These are phyloP conservation scores for Ochotona curzoniae DNA, from an alignment of 2,113 vertebrate genomes.

Conservation along the genomic window DNA sequence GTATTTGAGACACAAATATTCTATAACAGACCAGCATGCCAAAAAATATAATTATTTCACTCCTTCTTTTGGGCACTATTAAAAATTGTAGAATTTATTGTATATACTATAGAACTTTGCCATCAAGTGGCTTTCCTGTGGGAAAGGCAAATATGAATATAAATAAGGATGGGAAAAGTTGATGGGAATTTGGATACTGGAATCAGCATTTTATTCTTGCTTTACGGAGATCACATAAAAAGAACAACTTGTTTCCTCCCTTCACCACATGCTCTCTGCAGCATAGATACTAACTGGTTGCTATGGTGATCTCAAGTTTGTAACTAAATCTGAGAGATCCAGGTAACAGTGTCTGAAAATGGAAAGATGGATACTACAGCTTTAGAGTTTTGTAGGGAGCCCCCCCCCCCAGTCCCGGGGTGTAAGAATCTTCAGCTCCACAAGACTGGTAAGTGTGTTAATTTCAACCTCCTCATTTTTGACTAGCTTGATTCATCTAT, in stretches of 20 bases:
- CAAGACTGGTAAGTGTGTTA: slow-evolving; percentile 81
- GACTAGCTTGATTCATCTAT: slow-evolving; percentile 80
- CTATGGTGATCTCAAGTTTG: slow-evolving; percentile 75
- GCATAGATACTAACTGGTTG: slow-evolving; percentile 84
- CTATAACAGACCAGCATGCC: neutral
- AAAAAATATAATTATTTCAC: neutral
- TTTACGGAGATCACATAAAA: slow-evolving; percentile 75
- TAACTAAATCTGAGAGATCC: slow-evolving; percentile 78
- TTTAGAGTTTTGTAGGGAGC: slow-evolving; percentile 65
- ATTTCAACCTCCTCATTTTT: slow-evolving; percentile 81
- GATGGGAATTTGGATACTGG: slow-evolving; percentile 60
- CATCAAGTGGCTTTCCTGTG: neutral
- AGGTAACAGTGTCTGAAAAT: slow-evolving; percentile 74
- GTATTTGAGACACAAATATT: neutral
- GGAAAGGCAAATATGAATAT: slow-evolving; percentile 31
- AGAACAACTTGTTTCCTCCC: slow-evolving; percentile 72
- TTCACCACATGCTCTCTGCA: slow-evolving; percentile 66
- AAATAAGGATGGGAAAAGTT: slow-evolving; percentile 11
- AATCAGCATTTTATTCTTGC: slow-evolving; percentile 73
- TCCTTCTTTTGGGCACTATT: neutral
- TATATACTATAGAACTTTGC: neutral
- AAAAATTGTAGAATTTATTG: neutral
- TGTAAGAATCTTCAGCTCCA: slow-evolving; percentile 69
- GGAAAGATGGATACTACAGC: slow-evolving; percentile 66
- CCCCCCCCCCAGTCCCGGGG: slow-evolving; percentile 36